phyloP scores from a whole-genome alignment of 2,113 vertebrate species.

The Xyliphius kryptos region DNA sequence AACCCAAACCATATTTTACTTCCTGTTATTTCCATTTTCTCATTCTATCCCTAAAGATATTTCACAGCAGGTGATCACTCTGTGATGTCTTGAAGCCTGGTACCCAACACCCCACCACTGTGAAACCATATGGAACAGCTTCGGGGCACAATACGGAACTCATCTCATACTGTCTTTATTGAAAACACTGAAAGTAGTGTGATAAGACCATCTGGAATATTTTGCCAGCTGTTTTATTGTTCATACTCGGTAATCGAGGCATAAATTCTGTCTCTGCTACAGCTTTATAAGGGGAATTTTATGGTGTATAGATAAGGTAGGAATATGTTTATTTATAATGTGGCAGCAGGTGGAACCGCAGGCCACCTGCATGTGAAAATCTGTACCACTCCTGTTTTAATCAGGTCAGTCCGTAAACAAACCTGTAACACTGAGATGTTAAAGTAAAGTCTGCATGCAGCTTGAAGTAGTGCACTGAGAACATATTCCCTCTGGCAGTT shows the following conservation, averaged over 20 bases:
- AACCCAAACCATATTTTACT: no score
- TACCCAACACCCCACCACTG: slow-evolving; percentile 36
- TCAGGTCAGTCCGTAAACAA: background rate
- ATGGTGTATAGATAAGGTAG: no score
- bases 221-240: background rate
- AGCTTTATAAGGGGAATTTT: no score
- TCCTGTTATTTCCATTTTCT: background rate
- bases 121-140: slow-evolving; percentile 47
- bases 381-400: slow-evolving; percentile 21
- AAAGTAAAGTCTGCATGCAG: no score
- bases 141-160: slow-evolving; percentile 30
- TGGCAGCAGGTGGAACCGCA: slow-evolving; percentile 36
- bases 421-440: no score
- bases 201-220: background rate
- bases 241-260: background rate
- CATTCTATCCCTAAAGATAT: slow-evolving; percentile 11
- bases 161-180: slow-evolving; percentile 46
- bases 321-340: slow-evolving; percentile 26
- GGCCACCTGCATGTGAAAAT: slow-evolving; percentile 33
- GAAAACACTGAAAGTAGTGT: slow-evolving; percentile 18
- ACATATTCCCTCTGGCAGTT: no score
- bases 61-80: slow-evolving; percentile 16
- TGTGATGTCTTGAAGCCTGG: slow-evolving; percentile 9
- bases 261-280: no score
- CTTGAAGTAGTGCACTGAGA: no score